Conservation (phyloP, 2,888 invertebrate species). For the Phanerotoma sp. region DNA sequence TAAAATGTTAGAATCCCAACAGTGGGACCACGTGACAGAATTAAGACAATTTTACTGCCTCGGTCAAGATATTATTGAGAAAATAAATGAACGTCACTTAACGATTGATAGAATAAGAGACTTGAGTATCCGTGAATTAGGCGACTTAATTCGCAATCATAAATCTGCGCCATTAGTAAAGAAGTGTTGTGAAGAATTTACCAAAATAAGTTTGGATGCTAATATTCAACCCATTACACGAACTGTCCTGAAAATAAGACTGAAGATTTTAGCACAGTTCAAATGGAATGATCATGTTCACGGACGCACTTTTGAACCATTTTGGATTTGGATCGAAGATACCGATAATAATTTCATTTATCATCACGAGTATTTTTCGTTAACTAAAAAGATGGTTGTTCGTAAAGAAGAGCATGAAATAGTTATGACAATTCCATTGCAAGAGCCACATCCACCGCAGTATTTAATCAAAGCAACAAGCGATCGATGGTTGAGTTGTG, state of each 20-base stretch:
- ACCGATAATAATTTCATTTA: constrained; percentile 92
- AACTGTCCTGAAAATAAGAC: constrained; percentile 80
- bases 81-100: constrained; percentile 77
- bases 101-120: constrained; percentile 79
- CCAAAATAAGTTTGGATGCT: constrained; percentile 79
- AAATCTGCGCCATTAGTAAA: constrained; percentile 76
- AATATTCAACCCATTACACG: constrained; percentile 94
- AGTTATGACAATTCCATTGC: constrained; percentile 92
- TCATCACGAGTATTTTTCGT: constrained; percentile 89
- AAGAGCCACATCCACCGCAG: constrained; percentile 87
- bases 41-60: constrained; percentile 82
- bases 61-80: constrained; percentile 75
- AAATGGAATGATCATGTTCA: constrained; percentile 91
- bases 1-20: constrained; percentile 90
- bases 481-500: constrained; percentile 77
- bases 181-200: constrained; percentile 83
- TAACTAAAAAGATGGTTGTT: constrained; percentile 75
- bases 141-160: constrained; percentile 74
- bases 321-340: constrained; percentile 99
- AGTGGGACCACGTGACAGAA: constrained; percentile 86
- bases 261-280: constrained; percentile 73
- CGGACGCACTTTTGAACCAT: constrained; percentile 84
- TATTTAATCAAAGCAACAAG: constrained; percentile 87
- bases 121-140: constrained; percentile 85
- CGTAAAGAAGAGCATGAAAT: constrained; percentile 79